These are phyloP conservation scores for Cerceris ruficornis DNA, from an alignment of 2,888 invertebrate species.

Conservation along the genomic window DNA sequence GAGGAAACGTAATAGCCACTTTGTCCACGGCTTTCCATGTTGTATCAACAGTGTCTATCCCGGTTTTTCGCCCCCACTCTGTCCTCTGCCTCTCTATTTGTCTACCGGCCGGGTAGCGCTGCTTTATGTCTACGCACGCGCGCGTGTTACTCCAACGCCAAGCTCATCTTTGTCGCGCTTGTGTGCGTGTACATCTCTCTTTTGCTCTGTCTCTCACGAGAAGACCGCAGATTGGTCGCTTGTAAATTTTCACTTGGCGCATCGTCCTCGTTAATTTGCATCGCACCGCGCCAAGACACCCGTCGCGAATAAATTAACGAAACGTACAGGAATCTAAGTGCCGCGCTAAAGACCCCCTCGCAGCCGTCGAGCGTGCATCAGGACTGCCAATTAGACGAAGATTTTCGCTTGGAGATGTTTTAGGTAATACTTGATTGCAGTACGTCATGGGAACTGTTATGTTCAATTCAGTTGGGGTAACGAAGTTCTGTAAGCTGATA, in stretches of 20 bases:
- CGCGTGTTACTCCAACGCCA: too few relatives aligned
- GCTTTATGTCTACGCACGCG: too few relatives aligned
- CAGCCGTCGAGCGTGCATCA: background rate
- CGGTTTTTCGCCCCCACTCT: slow-evolving; percentile 16
- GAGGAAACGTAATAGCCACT: slow-evolving; percentile 64
- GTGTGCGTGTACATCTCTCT: background rate
- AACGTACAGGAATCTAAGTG: background rate
- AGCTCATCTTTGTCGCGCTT: background rate
- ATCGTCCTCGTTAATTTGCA: slow-evolving; percentile 23
- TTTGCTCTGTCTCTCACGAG: background rate
- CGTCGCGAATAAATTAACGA: slow-evolving; percentile 6
- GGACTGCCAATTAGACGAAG: background rate
- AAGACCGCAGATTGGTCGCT: slow-evolving; percentile 30
- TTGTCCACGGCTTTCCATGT: slow-evolving; percentile 49
- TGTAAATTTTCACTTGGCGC: slow-evolving; percentile 40
- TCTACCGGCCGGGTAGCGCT: slow-evolving; percentile 7
- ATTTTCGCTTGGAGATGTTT: background rate
- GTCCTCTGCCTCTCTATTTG: background rate
- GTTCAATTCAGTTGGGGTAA: too few relatives aligned
- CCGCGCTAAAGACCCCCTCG: background rate
- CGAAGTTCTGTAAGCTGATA: background rate
- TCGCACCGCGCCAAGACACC: background rate
- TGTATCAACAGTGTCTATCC: slow-evolving; percentile 51
- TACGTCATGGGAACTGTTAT: background rate
- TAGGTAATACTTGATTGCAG: background rate